phyloP scores from a whole-genome alignment of 37 sponge, comb jelly and placozoan species.

The Diacarnus erythraeanus region DNA sequence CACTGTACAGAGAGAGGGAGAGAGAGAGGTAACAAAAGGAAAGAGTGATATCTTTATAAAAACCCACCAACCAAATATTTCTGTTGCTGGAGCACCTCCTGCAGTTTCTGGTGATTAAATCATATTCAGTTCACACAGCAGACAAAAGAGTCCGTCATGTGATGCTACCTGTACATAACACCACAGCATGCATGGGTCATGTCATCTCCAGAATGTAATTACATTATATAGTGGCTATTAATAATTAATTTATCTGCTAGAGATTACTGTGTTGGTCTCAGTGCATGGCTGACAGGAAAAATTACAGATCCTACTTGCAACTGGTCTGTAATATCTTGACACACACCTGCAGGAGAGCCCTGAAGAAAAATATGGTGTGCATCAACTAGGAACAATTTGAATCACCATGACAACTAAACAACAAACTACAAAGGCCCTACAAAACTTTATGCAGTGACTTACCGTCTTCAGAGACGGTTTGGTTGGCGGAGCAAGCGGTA shows the following conservation, averaged over 20 bases:
- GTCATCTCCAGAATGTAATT: too few relatives aligned
- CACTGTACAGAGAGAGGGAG: neutral
- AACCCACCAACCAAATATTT: constrained; percentile 1
- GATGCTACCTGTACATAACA: constrained; percentile 30
- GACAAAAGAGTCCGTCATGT: constrained; percentile 33
- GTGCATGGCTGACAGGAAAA: neutral
- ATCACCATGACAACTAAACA: neutral
- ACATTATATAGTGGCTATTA: too few relatives aligned
- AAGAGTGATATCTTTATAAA: neutral
- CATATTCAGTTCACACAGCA: constrained; percentile 19
- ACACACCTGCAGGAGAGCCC: neutral
- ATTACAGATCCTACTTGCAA: neutral
- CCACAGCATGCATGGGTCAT: too few relatives aligned
- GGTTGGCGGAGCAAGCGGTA: neutral
- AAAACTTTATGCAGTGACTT: neutral
- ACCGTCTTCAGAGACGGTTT: neutral
- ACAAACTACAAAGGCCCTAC: neutral
- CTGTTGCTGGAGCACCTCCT: neutral
- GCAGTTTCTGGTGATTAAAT: constrained; percentile 18
- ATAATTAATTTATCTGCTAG: too few relatives aligned
- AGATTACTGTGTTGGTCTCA: neutral
- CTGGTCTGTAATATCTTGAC: neutral
- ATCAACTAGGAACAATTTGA: neutral
- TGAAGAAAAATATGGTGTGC: neutral
- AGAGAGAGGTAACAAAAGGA: neutral